Percentiles rank a stretch among this genome's conserved stretches.
These are phyloP conservation scores for Sebastiscus albofasciatus DNA, from an alignment of 2,797 vertebrate species.

Conservation along the genomic window DNA sequence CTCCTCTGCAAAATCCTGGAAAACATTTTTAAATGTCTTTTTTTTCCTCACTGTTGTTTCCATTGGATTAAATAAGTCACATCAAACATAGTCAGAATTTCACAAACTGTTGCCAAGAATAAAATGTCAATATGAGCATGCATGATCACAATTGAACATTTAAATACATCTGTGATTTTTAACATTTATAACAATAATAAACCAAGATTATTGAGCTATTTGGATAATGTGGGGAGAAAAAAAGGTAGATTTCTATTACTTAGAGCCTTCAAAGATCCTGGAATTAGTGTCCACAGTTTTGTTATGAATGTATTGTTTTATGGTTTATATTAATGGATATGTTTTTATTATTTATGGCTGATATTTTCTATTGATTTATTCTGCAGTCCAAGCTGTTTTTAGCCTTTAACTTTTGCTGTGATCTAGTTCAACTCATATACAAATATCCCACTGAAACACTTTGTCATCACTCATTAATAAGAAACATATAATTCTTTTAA, in stretches of 20 bases:
- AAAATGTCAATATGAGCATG: background rate
- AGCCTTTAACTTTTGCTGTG: background rate
- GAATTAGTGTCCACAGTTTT: background rate
- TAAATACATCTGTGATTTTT: background rate
- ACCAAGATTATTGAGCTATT: background rate
- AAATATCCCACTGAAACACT: background rate
- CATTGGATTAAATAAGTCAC: background rate
- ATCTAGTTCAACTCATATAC: background rate
- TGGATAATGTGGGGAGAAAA: background rate
- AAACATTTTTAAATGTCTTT: background rate
- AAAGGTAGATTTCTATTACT: background rate
- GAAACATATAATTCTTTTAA: background rate
- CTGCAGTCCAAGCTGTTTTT: background rate
- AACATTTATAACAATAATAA: background rate
- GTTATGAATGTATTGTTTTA: background rate
- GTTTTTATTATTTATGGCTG: background rate
- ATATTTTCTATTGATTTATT: background rate
- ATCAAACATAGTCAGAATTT: background rate
- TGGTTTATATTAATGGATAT: background rate
- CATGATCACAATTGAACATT: background rate
- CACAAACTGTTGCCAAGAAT: background rate
- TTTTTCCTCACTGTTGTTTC: background rate
- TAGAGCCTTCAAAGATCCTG: background rate
- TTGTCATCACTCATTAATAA: background rate
- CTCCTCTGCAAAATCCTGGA: slow-evolving; percentile 37